phyloP scores from a whole-genome alignment of 2,888 invertebrate species.

The Patella pellucida region DNA sequence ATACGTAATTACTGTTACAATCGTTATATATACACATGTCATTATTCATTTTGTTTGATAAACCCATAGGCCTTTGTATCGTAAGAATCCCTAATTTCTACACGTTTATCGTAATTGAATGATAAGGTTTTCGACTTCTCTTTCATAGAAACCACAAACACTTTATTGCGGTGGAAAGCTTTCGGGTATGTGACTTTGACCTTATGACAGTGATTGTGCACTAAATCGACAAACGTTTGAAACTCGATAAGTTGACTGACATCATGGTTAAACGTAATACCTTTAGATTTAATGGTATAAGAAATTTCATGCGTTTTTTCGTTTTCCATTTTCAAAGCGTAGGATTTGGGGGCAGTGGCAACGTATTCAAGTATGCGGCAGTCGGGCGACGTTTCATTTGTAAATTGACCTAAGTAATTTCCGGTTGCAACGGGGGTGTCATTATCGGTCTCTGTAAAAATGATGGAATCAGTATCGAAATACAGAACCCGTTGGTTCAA shows the following conservation, averaged over 20 bases:
- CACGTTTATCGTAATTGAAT: neutral
- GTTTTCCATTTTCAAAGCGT: slow-evolving; percentile 25
- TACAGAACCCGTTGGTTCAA: slow-evolving; percentile 61
- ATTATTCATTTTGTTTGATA: no score
- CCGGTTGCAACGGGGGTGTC: slow-evolving; percentile 24
- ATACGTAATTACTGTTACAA: no score
- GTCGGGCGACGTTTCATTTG: slow-evolving; percentile 37
- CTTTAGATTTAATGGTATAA: slow-evolving; percentile 29
- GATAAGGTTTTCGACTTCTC: neutral
- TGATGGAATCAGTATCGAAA: slow-evolving; percentile 67
- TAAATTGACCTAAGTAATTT: slow-evolving; percentile 30
- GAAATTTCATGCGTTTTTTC: slow-evolving; percentile 1
- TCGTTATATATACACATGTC: neutral
- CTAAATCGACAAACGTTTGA: no score
- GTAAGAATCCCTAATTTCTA: neutral
- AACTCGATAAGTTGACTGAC: no score
- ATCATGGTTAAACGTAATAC: slow-evolving; percentile 19
- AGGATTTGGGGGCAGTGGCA: slow-evolving; percentile 30
- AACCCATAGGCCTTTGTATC: neutral
- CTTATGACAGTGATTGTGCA: no score
- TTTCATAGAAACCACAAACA: neutral
- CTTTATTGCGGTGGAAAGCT: no score
- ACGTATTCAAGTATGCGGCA: slow-evolving; percentile 48
- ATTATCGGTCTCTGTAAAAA: slow-evolving; percentile 44
- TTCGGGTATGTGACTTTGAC: no score